Evolutionary conservation across 1,140 invertebrate species (phyloP).

Genomic region (Euura lappo): DNA sequence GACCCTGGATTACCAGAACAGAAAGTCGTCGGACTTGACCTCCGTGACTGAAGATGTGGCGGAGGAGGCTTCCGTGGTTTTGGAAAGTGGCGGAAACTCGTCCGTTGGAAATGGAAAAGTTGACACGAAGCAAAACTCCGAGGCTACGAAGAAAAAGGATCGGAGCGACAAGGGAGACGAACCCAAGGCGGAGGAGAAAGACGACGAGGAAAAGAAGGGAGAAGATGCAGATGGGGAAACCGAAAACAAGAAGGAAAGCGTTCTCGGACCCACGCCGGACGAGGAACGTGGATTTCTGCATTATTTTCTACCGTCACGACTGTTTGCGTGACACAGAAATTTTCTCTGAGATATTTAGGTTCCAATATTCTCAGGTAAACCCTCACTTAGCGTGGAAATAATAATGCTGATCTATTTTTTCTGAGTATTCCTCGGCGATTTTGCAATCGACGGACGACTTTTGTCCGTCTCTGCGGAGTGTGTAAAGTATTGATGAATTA

Average conservation of each 20-base stretch:
- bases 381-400: neutral
- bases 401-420: neutral
- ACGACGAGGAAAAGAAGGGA: neutral
- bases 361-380: neutral
- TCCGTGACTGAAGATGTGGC: neutral
- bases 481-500: no score
- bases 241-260: slow-evolving; percentile 17
- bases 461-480: no score
- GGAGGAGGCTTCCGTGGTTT: neutral
- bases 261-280: slow-evolving; percentile 24
- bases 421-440: neutral
- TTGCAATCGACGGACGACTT: no score
- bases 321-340: slow-evolving; percentile 46
- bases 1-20: slow-evolving; percentile 53
- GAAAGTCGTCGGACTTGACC: slow-evolving; percentile 29
- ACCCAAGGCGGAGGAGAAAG: slow-evolving; percentile 3
- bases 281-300: slow-evolving; percentile 46
- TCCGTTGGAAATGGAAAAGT: neutral
- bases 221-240: slow-evolving; percentile 10
- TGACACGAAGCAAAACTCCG: slow-evolving; percentile 13
- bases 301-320: slow-evolving; percentile 49
- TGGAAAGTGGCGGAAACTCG: neutral
- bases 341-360: neutral
- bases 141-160: neutral
- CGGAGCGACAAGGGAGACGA: neutral